These are phyloP conservation scores for Muraenolepis orangiensis DNA, from an alignment of 2,797 vertebrate species.

Conservation along the genomic window DNA sequence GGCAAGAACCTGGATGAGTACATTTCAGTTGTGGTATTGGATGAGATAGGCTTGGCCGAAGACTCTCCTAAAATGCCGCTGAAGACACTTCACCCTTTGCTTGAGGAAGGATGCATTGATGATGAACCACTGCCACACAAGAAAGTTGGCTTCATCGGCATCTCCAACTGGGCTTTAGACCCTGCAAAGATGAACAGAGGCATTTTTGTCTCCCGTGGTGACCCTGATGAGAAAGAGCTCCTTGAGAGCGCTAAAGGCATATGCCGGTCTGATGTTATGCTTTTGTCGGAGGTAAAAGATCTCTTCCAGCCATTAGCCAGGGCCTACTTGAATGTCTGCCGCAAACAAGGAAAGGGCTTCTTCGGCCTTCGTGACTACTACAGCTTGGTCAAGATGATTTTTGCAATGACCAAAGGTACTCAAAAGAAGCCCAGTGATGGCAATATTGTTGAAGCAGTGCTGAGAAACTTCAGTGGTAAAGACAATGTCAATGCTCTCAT, in stretches of 20 bases:
- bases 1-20: slow-evolving; percentile 90
- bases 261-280: slow-evolving; percentile 80
- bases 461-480: slow-evolving; percentile 93
- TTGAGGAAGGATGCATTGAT: slow-evolving; percentile 96
- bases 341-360: slow-evolving; percentile 83
- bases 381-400: slow-evolving; percentile 95
- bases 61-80: slow-evolving; percentile 97
- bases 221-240: slow-evolving; percentile 82
- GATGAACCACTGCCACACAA: slow-evolving; percentile 88
- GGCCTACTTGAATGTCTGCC: slow-evolving; percentile 80
- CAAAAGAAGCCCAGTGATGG: slow-evolving; percentile 62
- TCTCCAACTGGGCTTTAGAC: slow-evolving; percentile 98
- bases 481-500: slow-evolving; percentile 76
- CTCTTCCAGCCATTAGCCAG: slow-evolving; percentile 82
- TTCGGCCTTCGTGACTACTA: slow-evolving; percentile 97
- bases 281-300: slow-evolving; percentile 77
- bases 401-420: slow-evolving; percentile 74
- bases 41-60: slow-evolving; percentile 95
- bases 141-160: slow-evolving; percentile 94
- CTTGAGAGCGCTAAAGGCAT: slow-evolving; percentile 87
- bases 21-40: slow-evolving; percentile 92
- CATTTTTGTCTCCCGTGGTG: slow-evolving; percentile 91
- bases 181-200: slow-evolving; percentile 99
- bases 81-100: slow-evolving; percentile 91
- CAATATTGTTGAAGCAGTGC: slow-evolving; percentile 77